Evolutionary conservation across 1,140 invertebrate genomes (phyloP), one percentile per base, ranked within the genome.

Genomic region (Caerostris extrusa): DNA sequence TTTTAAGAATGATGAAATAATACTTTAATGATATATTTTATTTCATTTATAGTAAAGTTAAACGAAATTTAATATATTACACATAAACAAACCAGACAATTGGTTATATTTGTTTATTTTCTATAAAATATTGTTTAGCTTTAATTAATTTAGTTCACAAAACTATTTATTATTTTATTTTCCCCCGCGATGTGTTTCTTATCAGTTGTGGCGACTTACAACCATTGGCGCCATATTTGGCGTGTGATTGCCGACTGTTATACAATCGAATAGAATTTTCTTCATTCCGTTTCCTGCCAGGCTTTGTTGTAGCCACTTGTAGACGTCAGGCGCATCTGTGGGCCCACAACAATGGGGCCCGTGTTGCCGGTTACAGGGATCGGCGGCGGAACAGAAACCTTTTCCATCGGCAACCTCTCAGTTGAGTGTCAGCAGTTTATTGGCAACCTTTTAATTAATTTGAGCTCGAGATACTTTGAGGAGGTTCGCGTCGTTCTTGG

Each of bases 381-480:
- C 85, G 85, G 19, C 7, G n/a, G n/a, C 34, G 85, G 85, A 64
- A 87, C 85, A 87, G 85, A 87, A 87, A 87, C 85, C 85, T 61
- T 87, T 87, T 87, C 19, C 12, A 81, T 10, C n/a, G 61, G 61
- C 61, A 14, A 67, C 61, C 61, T 5, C 61, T n/a, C 61, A 4
- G 34, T 77, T 34, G 71, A 77, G 71, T 50, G 71, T 77, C 53
- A 57, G 82, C 55, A 50, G 57, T 60, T 61, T 60, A 87, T 87
- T 87, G 82, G 85, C 85, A 87, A 87, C 85, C 85, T 87, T 87
- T 87, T 87, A 87, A 87, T 87, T 87, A 87, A 87, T 87, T 87
- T 87, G 85, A 60, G 85, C 85, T 58, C 57, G 57, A 58, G 34
- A 50, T 53, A 50, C 71, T 50, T 77, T 5, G 71, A 77, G 71